phyloP scores from a whole-genome alignment of 2,888 invertebrate genomes.

The Phlogophora meticulosa region DNA sequence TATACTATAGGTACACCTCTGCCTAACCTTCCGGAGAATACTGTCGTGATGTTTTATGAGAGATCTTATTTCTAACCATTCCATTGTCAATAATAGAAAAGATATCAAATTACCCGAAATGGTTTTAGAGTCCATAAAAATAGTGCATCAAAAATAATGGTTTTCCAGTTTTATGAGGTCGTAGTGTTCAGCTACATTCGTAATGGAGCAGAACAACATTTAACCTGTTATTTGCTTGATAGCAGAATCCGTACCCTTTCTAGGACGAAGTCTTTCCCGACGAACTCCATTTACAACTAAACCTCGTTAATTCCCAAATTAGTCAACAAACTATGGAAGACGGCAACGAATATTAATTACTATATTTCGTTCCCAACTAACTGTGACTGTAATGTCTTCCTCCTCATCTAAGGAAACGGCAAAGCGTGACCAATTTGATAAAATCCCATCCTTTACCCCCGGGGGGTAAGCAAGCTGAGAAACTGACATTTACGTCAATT shows the following conservation, averaged over 20 bases:
- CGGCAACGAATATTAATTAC: slow-evolving; percentile 11
- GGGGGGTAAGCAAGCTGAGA: slow-evolving; percentile 44
- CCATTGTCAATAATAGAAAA: slow-evolving; percentile 24
- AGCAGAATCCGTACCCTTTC: too few relatives aligned
- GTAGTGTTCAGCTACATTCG: too few relatives aligned
- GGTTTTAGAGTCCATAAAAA: slow-evolving; percentile 62
- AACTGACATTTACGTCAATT: slow-evolving; percentile 71
- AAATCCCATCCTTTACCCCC: slow-evolving; percentile 35
- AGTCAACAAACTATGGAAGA: slow-evolving; percentile 28
- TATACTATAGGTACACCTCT: too few relatives aligned
- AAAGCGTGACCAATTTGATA: slow-evolving; percentile 47
- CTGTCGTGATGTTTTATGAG: too few relatives aligned
- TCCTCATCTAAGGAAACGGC: slow-evolving; percentile 38
- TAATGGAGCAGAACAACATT: too few relatives aligned
- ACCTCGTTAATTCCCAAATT: slow-evolving; percentile 4
- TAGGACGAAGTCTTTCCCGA: too few relatives aligned
- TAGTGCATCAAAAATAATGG: slow-evolving; percentile 53
- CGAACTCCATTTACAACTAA: neutral
- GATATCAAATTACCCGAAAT: slow-evolving; percentile 60
- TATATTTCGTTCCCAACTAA: slow-evolving; percentile 37
- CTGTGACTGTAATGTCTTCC: slow-evolving; percentile 51
- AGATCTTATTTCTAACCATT: too few relatives aligned
- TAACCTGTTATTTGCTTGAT: too few relatives aligned
- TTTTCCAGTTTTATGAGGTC: slow-evolving; percentile 54
- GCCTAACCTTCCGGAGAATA: too few relatives aligned